phyloP scores from a whole-genome alignment of 2,113 vertebrate genomes.

The Hemicordylus capensis region DNA sequence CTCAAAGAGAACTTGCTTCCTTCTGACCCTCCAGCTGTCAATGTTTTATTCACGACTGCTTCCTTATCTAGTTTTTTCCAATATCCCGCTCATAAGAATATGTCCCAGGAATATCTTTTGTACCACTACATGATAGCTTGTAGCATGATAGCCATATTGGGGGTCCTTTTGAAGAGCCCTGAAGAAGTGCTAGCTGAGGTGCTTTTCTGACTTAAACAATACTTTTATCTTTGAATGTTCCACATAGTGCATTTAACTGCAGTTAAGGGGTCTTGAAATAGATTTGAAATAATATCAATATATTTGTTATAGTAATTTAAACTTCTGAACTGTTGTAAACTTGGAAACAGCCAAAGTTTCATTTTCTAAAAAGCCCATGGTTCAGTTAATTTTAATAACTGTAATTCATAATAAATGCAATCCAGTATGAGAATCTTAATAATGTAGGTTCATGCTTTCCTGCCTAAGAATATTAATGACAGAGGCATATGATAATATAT shows the following conservation, averaged over 20 bases:
- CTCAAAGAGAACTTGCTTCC: conserved; percentile 24
- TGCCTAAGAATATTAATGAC: conserved; percentile 50
- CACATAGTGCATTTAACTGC: conserved; percentile 41
- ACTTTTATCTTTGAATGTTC: conserved; percentile 45
- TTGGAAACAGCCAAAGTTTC: conserved; percentile 32
- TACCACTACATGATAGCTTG: conserved; percentile 11
- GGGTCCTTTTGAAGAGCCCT: conserved; percentile 31
- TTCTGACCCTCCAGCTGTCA: conserved; percentile 17
- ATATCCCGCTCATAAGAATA: conserved; percentile 4
- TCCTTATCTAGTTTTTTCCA: conserved; percentile 34
- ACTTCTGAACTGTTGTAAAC: conserved; percentile 38
- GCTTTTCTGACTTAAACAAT: conserved; percentile 34
- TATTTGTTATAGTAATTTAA: conserved; percentile 35
- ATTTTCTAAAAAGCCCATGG: conserved; percentile 57
- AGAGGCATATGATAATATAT: conserved; percentile 2
- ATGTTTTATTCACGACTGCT: conserved; percentile 43
- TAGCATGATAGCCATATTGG: no score
- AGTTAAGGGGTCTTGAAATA: neutral
- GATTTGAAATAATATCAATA: neutral
- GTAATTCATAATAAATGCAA: conserved; percentile 57
- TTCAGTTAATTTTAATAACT: conserved; percentile 71
- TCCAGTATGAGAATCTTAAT: conserved; percentile 49
- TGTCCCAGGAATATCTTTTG: neutral
- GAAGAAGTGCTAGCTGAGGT: conserved; percentile 9
- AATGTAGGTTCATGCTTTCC: conserved; percentile 54